Conservation (phyloP, 2,888 invertebrate genomes). For the Apoda limacodes region DNA sequence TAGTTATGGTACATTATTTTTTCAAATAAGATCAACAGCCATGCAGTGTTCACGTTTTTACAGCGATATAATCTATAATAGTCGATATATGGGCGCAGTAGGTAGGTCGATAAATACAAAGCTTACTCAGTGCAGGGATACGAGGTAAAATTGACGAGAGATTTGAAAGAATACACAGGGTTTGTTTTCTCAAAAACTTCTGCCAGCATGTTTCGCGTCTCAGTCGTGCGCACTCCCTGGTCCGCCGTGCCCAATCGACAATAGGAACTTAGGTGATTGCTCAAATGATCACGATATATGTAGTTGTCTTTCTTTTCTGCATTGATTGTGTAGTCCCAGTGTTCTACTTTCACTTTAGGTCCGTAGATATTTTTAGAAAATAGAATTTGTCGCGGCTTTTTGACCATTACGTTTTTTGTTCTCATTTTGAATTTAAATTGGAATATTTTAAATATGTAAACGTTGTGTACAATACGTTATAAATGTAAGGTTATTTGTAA, state of each 20-base stretch:
- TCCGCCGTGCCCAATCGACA: slow-evolving; percentile 48
- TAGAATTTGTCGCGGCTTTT: slow-evolving; percentile 56
- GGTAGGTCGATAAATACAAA: not conserved
- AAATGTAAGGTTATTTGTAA: no score
- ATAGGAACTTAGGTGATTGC: slow-evolving; percentile 62
- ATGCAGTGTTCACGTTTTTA: no score
- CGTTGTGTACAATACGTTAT: no score
- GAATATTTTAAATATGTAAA: no score
- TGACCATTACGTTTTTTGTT: slow-evolving; percentile 40
- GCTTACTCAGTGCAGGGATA: slow-evolving; percentile 63
- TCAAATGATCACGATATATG: slow-evolving; percentile 50
- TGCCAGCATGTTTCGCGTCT: slow-evolving; percentile 57
- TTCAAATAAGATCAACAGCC: no score
- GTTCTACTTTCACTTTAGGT: slow-evolving; percentile 45
- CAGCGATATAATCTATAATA: no score
- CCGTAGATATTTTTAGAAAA: slow-evolving; percentile 55
- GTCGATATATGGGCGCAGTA: no score
- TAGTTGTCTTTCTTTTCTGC: slow-evolving; percentile 61
- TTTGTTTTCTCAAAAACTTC: slow-evolving; percentile 50
- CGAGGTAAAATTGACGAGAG: slow-evolving; percentile 57
- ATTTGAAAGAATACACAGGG: slow-evolving; percentile 51
- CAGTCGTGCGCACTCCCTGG: slow-evolving; percentile 45
- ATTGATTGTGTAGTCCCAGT: slow-evolving; percentile 53
- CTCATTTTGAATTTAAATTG: slow-evolving; percentile 31
- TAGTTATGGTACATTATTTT: no score